Conservation (phyloP, 2,888 invertebrate species). For the Microctonus brassicae region DNA sequence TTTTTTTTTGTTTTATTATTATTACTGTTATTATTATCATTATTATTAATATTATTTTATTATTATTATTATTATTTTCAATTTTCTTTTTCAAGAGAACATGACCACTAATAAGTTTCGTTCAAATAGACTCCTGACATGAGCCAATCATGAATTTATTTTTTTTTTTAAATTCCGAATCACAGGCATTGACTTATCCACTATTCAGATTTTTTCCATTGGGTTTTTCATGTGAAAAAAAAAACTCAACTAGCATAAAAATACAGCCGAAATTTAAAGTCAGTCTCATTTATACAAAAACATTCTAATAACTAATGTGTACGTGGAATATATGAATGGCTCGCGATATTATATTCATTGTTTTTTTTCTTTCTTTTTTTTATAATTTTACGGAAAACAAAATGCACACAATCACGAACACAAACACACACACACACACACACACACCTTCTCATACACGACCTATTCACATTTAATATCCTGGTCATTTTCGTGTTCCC, state of each 20-base stretch:
- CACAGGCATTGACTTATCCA: conserved; percentile 26
- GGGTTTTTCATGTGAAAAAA: not conserved
- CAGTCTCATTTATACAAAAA: conserved; percentile 28
- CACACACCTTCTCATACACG: not conserved
- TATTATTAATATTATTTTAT: too few species aligned
- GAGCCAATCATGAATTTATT: not conserved
- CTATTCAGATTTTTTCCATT: conserved; percentile 15
- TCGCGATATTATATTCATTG: not conserved
- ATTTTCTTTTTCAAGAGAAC: conserved; percentile 6
- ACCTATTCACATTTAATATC: not conserved
- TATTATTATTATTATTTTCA: too few species aligned
- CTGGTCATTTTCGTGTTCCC: conserved; percentile 5
- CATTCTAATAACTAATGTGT: conserved; percentile 22
- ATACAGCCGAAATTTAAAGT: conserved; percentile 14
- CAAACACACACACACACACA: not conserved
- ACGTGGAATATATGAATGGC: not conserved
- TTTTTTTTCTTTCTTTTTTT: not conserved
- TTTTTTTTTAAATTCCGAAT: conserved; percentile 20
- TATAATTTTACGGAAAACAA: conserved; percentile 20
- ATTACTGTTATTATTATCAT: too few species aligned
- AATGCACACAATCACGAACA: not conserved
- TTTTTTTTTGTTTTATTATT: not conserved
- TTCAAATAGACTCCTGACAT: not conserved
- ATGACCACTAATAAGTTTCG: not conserved
- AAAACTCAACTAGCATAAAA: conserved; percentile 10